These are phyloP conservation scores for Amiota minor DNA, from an alignment of 2,888 invertebrate species.

Conservation along the genomic window DNA sequence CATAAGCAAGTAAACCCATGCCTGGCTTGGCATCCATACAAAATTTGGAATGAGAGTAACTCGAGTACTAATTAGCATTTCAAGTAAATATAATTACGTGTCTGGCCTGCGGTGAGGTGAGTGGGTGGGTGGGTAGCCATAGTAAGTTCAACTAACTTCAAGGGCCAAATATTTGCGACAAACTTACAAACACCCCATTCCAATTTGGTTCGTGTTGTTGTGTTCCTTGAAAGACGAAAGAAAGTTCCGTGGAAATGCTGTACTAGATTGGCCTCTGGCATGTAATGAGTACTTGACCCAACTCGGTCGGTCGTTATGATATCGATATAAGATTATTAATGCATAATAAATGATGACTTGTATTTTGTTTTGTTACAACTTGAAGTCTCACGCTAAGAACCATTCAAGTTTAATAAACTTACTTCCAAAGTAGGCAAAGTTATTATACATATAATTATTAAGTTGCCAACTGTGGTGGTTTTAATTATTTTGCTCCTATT, in stretches of 20 bases:
- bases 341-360: constrained; percentile 52
- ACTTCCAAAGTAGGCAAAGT: constrained; percentile 41
- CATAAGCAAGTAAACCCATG: neutral
- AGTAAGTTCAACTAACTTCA: neutral
- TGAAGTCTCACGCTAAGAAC: neutral
- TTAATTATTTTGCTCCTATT: neutral
- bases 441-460: constrained; percentile 32
- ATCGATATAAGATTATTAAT: constrained; percentile 68
- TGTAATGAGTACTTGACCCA: constrained; percentile 26
- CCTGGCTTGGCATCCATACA: too few species aligned
- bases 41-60: constrained; percentile 46
- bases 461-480: constrained; percentile 34
- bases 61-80: constrained; percentile 26
- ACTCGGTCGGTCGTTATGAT: constrained; percentile 33
- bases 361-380: constrained; percentile 7
- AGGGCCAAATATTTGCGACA: neutral
- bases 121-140: neutral
- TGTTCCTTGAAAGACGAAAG: constrained; percentile 17
- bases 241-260: too few species aligned
- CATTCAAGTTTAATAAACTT: constrained; percentile 22
- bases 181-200: neutral
- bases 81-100: constrained; percentile 55
- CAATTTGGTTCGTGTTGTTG: constrained; percentile 34
- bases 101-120: constrained; percentile 51
- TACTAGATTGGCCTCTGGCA: constrained; percentile 36